phyloP scores from a whole-genome alignment of 2,113 vertebrate species.

The Tiliqua scincoides region DNA sequence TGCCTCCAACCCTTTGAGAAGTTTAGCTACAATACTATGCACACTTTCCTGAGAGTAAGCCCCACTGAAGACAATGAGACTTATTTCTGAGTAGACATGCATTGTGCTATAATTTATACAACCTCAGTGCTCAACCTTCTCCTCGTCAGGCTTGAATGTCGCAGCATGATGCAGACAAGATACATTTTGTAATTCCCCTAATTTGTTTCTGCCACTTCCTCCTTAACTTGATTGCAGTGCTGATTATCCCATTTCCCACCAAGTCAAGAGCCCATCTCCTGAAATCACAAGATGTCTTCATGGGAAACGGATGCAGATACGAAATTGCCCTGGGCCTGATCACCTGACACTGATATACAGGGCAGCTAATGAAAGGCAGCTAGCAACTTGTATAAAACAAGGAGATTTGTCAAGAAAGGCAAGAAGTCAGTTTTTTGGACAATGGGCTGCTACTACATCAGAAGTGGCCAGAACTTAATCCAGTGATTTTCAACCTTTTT shows the following conservation, averaged over 20 bases:
- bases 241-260: conserved; percentile 38
- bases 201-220: conserved; percentile 24
- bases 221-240: conserved; percentile 38
- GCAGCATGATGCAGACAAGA: neutral
- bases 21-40: no score
- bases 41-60: no score
- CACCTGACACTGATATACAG: conserved; percentile 14
- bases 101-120: no score
- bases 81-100: no score
- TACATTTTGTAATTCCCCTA: conserved; percentile 18
- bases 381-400: conserved; percentile 23
- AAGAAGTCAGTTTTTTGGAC: neutral
- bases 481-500: no score
- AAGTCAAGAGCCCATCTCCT: conserved; percentile 34
- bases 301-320: conserved; percentile 40
- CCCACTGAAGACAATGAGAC: no score
- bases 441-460: neutral
- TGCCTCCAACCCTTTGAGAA: neutral
- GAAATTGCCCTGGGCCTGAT: conserved; percentile 11
- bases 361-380: conserved; percentile 13
- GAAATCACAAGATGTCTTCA: conserved; percentile 27
- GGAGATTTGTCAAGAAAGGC: neutral
- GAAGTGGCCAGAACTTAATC: no score
- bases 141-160: conserved; percentile 21
- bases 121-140: neutral